Conservation (phyloP, 2,888 invertebrate species). For the Heliconius cydno region DNA sequence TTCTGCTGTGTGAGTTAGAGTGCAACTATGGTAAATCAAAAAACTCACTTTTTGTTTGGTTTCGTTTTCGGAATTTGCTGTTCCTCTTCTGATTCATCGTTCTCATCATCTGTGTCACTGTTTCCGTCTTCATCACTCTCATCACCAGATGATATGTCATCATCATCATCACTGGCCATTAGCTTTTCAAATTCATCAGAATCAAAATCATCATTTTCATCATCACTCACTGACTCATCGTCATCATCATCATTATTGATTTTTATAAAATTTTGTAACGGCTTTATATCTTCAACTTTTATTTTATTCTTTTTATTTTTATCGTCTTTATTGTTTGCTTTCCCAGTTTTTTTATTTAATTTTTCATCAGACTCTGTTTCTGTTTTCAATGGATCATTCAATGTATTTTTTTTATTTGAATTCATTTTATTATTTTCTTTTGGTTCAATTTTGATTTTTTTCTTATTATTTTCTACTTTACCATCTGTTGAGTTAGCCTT, state of each 20-base stretch:
- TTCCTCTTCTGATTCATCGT: conserved; percentile 29
- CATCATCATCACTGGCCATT: conserved; percentile 59
- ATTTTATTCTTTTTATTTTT: conserved; percentile 49
- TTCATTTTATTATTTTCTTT: conserved; percentile 30
- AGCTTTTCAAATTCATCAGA: conserved; percentile 73
- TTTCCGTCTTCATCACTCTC: conserved; percentile 48
- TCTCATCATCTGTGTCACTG: conserved; percentile 46
- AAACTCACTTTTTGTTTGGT: conserved; percentile 16
- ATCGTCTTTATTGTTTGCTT: conserved; percentile 33
- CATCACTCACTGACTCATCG: conserved; percentile 55
- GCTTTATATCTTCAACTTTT: conserved; percentile 60
- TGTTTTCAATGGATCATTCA: conserved; percentile 41
- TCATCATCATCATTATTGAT: conserved; percentile 52
- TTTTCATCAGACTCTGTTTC: conserved; percentile 28
- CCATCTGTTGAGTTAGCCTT: conserved; percentile 41
- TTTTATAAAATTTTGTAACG: conserved; percentile 63
- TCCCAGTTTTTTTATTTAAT: conserved; percentile 8
- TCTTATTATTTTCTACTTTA: conserved; percentile 46
- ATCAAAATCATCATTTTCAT: conserved; percentile 64
- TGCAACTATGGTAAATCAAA: not conserved
- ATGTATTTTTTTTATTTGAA: conserved; percentile 39
- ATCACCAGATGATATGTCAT: conserved; percentile 48
- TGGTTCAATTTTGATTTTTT: conserved; percentile 39
- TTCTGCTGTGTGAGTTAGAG: no score
- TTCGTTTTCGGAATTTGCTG: conserved; percentile 6